phyloP scores from a whole-genome alignment of 2,888 invertebrate genomes.

The Flexamia atlantica region DNA sequence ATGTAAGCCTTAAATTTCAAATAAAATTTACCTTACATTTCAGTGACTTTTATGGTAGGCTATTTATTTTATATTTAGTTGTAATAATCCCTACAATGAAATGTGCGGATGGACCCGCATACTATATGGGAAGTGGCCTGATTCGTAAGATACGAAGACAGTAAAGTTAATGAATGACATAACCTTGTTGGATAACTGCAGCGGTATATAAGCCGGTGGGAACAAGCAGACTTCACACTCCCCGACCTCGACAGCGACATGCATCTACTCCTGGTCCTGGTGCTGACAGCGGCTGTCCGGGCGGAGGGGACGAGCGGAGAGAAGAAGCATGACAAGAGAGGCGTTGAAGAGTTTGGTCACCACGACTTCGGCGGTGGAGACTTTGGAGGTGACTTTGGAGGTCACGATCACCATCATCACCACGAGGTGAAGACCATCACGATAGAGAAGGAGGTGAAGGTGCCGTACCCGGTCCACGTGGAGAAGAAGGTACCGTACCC shows the following conservation, averaged over 20 bases:
- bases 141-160: too few species aligned
- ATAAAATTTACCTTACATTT: too few species aligned
- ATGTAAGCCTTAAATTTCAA: too few species aligned
- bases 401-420: slow-evolving; percentile 14
- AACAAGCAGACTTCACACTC: not conserved
- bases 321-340: slow-evolving; percentile 37
- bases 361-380: slow-evolving; percentile 59
- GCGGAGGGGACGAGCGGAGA: slow-evolving; percentile 37
- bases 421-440: slow-evolving; percentile 53
- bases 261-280: not conserved
- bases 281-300: not conserved
- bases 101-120: too few species aligned
- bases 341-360: slow-evolving; percentile 54
- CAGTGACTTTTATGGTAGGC: too few species aligned
- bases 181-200: slow-evolving; percentile 1
- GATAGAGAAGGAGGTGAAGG: slow-evolving; percentile 53
- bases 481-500: slow-evolving; percentile 57
- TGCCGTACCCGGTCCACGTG: slow-evolving; percentile 51
- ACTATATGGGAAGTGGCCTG: too few species aligned
- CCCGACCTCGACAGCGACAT: not conserved
- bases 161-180: not conserved
- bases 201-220: not conserved
- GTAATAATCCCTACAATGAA: too few species aligned
- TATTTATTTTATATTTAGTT: too few species aligned
- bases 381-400: slow-evolving; percentile 61